Evolutionary conservation across 2,888 invertebrate species (phyloP).

Genomic region (Siphlonurus alternatus): DNA sequence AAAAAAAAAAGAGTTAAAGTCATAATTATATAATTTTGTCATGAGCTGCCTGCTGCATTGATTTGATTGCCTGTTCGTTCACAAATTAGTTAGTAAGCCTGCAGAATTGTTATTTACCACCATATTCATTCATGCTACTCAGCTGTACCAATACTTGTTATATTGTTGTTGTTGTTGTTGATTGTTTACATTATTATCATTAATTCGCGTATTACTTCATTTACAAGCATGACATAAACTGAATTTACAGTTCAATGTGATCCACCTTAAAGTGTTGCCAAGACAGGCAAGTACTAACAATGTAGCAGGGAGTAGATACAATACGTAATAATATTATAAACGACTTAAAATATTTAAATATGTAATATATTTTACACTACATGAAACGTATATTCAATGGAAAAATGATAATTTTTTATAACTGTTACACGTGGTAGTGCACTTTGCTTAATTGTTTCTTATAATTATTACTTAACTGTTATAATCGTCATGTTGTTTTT

Average conservation of each 20-base stretch:
- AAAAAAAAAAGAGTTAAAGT: not conserved
- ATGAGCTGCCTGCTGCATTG: not conserved
- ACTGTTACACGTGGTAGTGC: not conserved
- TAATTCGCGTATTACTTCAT: not conserved
- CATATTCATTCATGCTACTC: not conserved
- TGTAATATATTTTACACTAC: no score
- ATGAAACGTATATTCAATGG: no score
- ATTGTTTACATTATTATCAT: not conserved
- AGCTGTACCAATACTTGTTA: not conserved
- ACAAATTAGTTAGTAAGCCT: not conserved
- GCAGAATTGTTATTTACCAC: not conserved
- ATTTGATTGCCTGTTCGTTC: not conserved
- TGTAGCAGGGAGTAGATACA: not conserved
- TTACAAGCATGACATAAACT: not conserved
- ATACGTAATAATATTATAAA: no score
- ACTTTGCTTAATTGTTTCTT: no score
- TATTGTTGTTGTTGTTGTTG: not conserved
- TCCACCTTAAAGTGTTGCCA: not conserved
- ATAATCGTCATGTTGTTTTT: no score
- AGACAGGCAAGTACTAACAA: not conserved
- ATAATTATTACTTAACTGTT: no score
- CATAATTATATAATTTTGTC: not conserved
- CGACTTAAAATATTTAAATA: no score
- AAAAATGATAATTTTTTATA: no score
- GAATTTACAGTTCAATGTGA: not conserved